Evolutionary conservation across 2,113 vertebrate species (phyloP), one percentile per base, ranked within the genome.

Genomic region (Cyanistes caeruleus): DNA sequence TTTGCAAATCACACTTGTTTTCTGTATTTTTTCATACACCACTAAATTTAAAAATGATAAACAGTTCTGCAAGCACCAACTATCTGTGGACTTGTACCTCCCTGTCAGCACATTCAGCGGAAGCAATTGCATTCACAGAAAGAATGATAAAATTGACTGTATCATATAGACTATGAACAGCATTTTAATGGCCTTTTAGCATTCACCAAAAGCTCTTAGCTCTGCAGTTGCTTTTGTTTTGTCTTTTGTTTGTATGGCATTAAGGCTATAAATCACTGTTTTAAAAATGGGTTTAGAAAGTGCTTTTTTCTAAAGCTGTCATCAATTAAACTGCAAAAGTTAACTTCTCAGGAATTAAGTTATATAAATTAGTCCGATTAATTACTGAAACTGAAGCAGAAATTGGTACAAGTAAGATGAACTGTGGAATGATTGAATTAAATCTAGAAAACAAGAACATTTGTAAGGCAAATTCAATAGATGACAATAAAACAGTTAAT

Each of bases 191-290:
- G 31, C 46, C 70, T 93, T 89, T 94, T 39, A 37, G 75, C 49
- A 70, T 92, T 97, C 78, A 80, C 92, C 84, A 79, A 83, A 91
- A 81, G 48, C 58, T 85, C 84, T 95, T 76, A 84, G 63, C 83
- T 94, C 60, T 90, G 75, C 55, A 43, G 39, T 67, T 91, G 87
- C 55, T 86, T 97, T 95, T 95, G 74, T 94, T 92, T 90, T 75
- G 30, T 49, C 89, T 41, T 24, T 56, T 69, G 33, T 95, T 96
- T 78, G n/a, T 23, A 39, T 53, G 84, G 84, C 46, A 56, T 58
- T 76, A 21, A 30, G 70, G 60, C 80, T 95, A 73, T 79, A 87
- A 97, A 85, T 39, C 73, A 87, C 74, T 87, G 30, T 27, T 86
- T 80, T 86, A 30, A 65, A 63, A 84, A 79, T 59, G 90, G 28